Evolutionary conservation across 2,113 vertebrate genomes (phyloP), one percentile per base, ranked within the genome.

Genomic region (Ciconia boyciana): DNA sequence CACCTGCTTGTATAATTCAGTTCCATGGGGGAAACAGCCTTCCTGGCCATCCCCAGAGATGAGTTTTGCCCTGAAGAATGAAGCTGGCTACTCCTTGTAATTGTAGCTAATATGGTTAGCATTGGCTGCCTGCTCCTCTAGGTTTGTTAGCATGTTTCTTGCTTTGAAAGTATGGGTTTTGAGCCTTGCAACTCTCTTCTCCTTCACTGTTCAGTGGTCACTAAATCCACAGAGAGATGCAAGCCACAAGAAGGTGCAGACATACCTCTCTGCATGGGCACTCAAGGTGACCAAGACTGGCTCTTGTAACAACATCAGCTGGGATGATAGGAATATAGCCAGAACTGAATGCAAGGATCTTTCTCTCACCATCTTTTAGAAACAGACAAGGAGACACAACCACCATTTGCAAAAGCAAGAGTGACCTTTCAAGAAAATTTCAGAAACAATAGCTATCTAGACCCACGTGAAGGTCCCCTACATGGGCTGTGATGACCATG

Each of bases 241-340:
- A 70, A 70, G 64, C 48, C 55, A 51, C 0, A 0, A 81, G 82
- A 65, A 91, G 44, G 4, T n/a, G 22, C 49, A 94, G 54, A 46
- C n/a, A 29, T 20, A 70, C 19, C 29, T 86, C 69, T 92, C 54
- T 83, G 58, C 70, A 48, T 26, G 66, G 62, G 28, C 49, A 57
- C 52, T 94, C 92, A 74, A 54, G 57, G 41, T 60, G 19, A 29
- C 29, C 60, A 74, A 55, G 64, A 7, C 11, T 72, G 74, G 32
- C 17, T 72, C 29, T n/a, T 19, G 8, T 32, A 51, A 41, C 16
- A n/a, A 17, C 0, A 0, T 17, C 62, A 44, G 34, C 0, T 72
- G 74, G 19, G 28, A 22, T 62, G 28, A 22, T 62, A 39, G 54
- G 66, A 85, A 77, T 54, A 24, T 10, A 95, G 68, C 58, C 93